Conservation (phyloP, 2,888 invertebrate genomes). For the Trisateles emortualis region DNA sequence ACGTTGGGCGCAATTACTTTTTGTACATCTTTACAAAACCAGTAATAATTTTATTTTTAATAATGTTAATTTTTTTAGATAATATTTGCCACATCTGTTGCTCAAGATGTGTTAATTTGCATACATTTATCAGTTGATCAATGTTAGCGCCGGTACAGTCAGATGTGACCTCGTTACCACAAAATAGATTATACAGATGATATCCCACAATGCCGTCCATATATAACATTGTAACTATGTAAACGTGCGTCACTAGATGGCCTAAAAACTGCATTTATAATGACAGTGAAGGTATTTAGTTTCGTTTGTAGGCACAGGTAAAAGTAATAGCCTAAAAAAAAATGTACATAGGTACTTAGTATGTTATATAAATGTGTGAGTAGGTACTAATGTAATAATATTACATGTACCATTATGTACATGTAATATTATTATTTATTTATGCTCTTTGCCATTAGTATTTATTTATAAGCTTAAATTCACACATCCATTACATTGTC, state of each 20-base stretch:
- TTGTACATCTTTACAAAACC: constrained; percentile 12
- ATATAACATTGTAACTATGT: constrained; percentile 11
- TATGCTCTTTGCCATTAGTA: no score
- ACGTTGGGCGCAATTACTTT: constrained; percentile 81
- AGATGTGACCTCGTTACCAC: constrained; percentile 47
- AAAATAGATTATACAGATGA: constrained; percentile 43
- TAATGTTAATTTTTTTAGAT: not conserved
- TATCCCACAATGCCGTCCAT: constrained; percentile 35
- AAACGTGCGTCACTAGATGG: constrained; percentile 8
- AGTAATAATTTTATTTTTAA: not conserved
- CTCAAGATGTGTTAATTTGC: constrained; percentile 32
- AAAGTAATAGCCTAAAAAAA: no score
- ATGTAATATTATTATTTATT: no score
- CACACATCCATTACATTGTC: no score
- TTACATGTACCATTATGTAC: no score
- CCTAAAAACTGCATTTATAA: not conserved
- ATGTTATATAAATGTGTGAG: no score
- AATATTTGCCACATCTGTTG: not conserved
- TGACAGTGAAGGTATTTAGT: not conserved
- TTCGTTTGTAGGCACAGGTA: not conserved
- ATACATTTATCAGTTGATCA: constrained; percentile 44
- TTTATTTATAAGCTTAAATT: no score
- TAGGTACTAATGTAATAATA: no score
- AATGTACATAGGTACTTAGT: not conserved
- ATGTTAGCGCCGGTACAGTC: constrained; percentile 43